A percentile compares a stretch with the other conserved stretches of the same genome.
Conservation (phyloP, 2,113 vertebrate genomes). For the Ascaphus truei region DNA sequence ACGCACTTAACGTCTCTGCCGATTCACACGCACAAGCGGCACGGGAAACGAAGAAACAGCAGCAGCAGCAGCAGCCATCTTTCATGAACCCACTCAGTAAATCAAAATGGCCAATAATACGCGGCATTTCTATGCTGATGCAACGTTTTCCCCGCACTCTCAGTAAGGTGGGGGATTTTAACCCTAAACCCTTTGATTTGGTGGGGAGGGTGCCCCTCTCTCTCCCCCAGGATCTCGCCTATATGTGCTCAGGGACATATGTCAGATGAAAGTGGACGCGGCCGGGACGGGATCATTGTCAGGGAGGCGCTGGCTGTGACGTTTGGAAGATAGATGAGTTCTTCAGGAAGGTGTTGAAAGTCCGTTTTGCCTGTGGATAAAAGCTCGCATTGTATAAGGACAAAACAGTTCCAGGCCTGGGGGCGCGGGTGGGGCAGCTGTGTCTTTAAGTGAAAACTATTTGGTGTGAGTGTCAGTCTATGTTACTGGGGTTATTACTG, state of each 20-base stretch:
- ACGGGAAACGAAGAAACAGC: too few species aligned
- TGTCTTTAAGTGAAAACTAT: not conserved
- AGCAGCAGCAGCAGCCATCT: too few species aligned
- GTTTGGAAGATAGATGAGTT: not conserved
- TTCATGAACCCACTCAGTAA: too few species aligned
- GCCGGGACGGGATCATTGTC: not conserved
- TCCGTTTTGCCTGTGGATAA: constrained; percentile 21
- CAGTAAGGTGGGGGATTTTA: not conserved
- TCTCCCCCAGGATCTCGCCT: not conserved
- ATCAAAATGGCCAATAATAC: too few species aligned
- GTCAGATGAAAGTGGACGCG: too few species aligned
- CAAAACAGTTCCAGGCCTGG: not conserved
- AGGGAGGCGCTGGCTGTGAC: too few species aligned
- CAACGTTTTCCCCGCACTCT: not conserved
- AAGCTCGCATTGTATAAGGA: not conserved
- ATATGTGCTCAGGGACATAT: not conserved
- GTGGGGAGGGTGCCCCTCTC: not conserved
- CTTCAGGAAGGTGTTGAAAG: constrained; percentile 13
- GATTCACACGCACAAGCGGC: too few species aligned
- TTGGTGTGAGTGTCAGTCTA: not conserved
- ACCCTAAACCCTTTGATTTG: constrained; percentile 28
- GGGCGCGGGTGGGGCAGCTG: not conserved
- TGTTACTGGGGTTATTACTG: not conserved
- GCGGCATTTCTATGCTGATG: not conserved
- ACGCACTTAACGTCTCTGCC: too few species aligned